phyloP scores from a whole-genome alignment of 1,140 invertebrate species.

The Drosophila kepulauana region DNA sequence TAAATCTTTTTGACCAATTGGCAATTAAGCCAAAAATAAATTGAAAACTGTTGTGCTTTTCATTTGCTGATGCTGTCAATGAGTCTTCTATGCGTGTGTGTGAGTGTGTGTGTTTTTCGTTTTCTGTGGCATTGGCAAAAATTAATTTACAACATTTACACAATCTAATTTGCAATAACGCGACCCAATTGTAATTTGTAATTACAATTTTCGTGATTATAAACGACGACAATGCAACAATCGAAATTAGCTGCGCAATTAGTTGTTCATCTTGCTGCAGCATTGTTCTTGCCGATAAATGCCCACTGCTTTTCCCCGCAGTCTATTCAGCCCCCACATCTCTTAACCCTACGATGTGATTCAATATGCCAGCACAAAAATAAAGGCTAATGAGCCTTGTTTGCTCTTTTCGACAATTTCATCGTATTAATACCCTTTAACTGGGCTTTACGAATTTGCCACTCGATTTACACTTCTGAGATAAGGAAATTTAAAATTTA shows the following conservation, averaged over 20 bases:
- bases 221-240: constrained; percentile 70
- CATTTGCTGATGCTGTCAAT: constrained; percentile 32
- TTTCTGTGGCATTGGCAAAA: constrained; percentile 21
- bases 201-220: constrained; percentile 81
- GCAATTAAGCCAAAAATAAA: constrained; percentile 61
- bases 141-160: constrained; percentile 62
- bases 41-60: constrained; percentile 67
- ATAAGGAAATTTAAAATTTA: too few relatives aligned
- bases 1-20: constrained; percentile 3
- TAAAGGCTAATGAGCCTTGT: constrained; percentile 69
- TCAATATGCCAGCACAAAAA: constrained; percentile 46
- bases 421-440: constrained; percentile 21
- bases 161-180: constrained; percentile 56
- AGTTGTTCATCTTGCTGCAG: constrained; percentile 68
- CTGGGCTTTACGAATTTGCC: too few relatives aligned
- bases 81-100: neutral
- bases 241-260: constrained; percentile 82
- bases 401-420: constrained; percentile 35
- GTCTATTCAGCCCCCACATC: too few relatives aligned
- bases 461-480: neutral
- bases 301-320: neutral
- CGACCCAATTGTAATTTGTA: constrained; percentile 76
- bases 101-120: constrained; percentile 8
- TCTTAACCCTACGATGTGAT: constrained; percentile 2
- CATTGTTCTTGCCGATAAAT: constrained; percentile 52